phyloP scores from a whole-genome alignment of 2,797 vertebrate species.

The Pangasius larnaudii region DNA sequence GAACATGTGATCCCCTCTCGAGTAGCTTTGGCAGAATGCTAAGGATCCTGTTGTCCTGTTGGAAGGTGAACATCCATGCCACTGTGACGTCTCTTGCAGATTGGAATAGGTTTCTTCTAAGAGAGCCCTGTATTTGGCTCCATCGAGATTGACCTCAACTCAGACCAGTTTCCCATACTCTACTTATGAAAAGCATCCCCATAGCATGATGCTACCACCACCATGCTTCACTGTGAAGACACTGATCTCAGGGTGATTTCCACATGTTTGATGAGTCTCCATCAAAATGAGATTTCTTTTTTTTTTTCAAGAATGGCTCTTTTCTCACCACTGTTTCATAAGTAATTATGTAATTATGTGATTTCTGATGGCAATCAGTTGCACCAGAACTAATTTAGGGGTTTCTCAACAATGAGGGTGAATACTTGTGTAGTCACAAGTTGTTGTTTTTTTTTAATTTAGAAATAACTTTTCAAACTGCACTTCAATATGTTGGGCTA shows the following conservation, averaged over 20 bases:
- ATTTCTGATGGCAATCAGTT: neutral
- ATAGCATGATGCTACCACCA: neutral
- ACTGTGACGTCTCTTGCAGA: neutral
- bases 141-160: neutral
- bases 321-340: neutral
- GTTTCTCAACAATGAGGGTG: neutral
- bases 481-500: neutral
- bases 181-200: neutral
- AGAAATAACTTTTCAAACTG: neutral
- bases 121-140: neutral
- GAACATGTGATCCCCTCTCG: neutral
- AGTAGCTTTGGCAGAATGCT: neutral
- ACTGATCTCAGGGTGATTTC: neutral
- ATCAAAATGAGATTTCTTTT: neutral
- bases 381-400: neutral
- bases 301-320: neutral
- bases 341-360: neutral
- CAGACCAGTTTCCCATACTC: neutral
- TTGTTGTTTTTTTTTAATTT: neutral
- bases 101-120: neutral
- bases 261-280: neutral
- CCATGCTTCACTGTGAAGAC: neutral
- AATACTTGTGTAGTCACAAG: neutral
- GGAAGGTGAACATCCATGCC: neutral
- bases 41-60: neutral